Evolutionary conservation across 2,797 vertebrate species (phyloP).

Genomic region (Botia almorhae): DNA sequence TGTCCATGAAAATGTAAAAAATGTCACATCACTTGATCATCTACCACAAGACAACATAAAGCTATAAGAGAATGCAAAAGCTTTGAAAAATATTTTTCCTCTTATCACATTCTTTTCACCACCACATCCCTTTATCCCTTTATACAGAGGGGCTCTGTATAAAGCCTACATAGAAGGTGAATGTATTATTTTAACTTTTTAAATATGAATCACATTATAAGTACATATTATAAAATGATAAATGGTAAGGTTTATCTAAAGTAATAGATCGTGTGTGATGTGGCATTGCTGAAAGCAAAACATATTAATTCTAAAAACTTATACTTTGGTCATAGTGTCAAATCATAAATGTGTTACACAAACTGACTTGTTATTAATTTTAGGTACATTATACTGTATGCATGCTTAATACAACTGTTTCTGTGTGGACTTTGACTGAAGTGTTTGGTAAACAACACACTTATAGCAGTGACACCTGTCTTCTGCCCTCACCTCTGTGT

Average conservation of each 20-base stretch:
- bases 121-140: no score
- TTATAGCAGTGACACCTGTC: neutral
- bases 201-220: neutral
- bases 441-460: slow-evolving; percentile 10
- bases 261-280: neutral
- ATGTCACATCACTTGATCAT: slow-evolving; percentile 11
- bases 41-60: neutral
- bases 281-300: slow-evolving; percentile 12
- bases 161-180: neutral
- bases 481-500: slow-evolving; percentile 87
- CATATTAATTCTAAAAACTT: neutral
- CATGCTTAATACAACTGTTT: neutral
- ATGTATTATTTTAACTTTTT: neutral
- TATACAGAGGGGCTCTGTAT: no score
- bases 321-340: neutral
- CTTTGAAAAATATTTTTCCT: no score
- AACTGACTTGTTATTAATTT: neutral
- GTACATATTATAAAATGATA: neutral
- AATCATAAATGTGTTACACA: neutral
- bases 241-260: neutral
- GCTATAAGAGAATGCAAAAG: neutral
- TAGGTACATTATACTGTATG: neutral
- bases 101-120: no score
- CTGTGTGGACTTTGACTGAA: slow-evolving; percentile 9
- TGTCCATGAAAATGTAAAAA: neutral